Conservation (phyloP, 1,140 invertebrate species). For the Gerris buenoi region DNA sequence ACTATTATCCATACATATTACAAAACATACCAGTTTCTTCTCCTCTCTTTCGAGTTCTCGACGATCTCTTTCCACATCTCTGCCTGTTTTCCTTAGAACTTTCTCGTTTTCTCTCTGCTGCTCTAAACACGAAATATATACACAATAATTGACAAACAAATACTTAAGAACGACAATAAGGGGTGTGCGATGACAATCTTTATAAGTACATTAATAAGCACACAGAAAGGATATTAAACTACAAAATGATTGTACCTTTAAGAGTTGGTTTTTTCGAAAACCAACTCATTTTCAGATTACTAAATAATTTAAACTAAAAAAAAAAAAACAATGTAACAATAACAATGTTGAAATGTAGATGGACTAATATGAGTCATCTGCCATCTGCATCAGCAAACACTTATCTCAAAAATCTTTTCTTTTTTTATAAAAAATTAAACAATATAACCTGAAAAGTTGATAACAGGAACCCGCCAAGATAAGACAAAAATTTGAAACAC, state of each 20-base stretch:
- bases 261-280: neutral
- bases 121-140: too few relatives aligned
- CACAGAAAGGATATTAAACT: neutral
- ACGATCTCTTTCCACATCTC: slow-evolving; percentile 71
- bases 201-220: neutral
- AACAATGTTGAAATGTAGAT: too few relatives aligned
- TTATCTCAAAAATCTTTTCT: too few relatives aligned
- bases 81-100: slow-evolving; percentile 55
- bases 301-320: neutral
- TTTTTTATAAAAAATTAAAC: neutral
- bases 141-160: too few relatives aligned
- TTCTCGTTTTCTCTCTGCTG: slow-evolving; percentile 67
- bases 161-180: too few relatives aligned
- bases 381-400: neutral
- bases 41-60: slow-evolving; percentile 68
- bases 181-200: too few relatives aligned
- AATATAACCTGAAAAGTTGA: neutral
- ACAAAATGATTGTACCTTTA: neutral
- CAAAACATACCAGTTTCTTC: slow-evolving; percentile 67
- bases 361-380: neutral
- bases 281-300: neutral
- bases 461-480: neutral
- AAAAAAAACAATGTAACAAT: neutral
- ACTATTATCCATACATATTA: too few relatives aligned
- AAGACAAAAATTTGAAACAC: too few relatives aligned